Base-by-base conservation (phyloP, 2,113 vertebrate genomes). In the Phoxinus phoxinus region DNA sequence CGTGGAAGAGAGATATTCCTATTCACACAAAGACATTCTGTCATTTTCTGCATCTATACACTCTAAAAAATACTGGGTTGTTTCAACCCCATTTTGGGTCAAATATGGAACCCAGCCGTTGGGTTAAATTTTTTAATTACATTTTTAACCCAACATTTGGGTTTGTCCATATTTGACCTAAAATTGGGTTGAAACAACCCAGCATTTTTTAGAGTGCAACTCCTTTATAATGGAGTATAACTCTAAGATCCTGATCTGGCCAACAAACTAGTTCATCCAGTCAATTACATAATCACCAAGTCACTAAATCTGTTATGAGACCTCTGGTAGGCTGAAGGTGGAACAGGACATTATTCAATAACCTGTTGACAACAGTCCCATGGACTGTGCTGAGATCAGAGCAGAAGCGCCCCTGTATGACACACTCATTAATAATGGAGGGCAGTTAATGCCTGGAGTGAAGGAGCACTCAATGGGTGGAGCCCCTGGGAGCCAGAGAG, bases 341-440 rank as follows among this genome's bases (percentile, higher is more conserved):
- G 82, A 88, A 88, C 74, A 87, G 81, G 87, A 87, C 89, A 89
- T 92, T 92, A 75, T 89, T 85, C 53, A 67, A 76, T 53, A 61
- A 84, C 81, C 81, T 92, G 85, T 86, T 92, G 86, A 85, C 41
- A 17, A 81, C 56, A 84, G 87, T 91, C 91, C 82, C 86, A 88
- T 83, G 91, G 88, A 73, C 87, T 91, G 88, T 88, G 85, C 74
- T 83, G 83, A 87, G 86, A 88, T 86, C 88, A 85, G 75, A 84
- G 87, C 85, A 82, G 82, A 84, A 88, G 87, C 84, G 41, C 75
- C 27, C 44, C 86, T 86, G 88, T 85, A 91, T 84, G 90, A 80
- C 67, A 78, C 35, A 44, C 86, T 91, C 91, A 91, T 94, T 91
- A 93, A 94, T 93, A 92, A 93, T 92, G 77, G 71, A 93, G 82